phyloP scores from a whole-genome alignment of 2,113 vertebrate genomes.

The Alethe diademata region DNA sequence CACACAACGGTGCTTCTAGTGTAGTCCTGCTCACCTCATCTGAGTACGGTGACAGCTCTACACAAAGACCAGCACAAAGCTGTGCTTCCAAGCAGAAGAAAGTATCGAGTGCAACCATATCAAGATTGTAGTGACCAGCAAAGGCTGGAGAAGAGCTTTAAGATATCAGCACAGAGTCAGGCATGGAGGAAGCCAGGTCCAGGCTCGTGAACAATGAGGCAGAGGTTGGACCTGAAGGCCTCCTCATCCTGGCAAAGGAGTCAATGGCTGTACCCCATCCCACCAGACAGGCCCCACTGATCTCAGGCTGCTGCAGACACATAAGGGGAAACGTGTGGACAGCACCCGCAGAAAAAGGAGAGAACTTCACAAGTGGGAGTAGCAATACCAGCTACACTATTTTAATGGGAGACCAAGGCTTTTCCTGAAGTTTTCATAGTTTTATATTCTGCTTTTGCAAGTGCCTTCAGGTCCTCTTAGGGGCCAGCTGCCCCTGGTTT shows the following conservation, averaged over 20 bases:
- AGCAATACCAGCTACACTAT: not conserved
- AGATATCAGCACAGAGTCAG: not conserved
- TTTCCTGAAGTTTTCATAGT: not conserved
- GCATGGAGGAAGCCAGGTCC: not conserved
- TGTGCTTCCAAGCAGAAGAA: not conserved
- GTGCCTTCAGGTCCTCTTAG: not conserved
- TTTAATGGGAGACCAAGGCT: not conserved
- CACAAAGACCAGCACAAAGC: not conserved
- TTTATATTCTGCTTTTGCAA: not conserved
- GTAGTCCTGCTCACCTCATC: not conserved
- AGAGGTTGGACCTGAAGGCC: not conserved
- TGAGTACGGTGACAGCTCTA: not conserved
- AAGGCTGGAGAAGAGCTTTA: not conserved
- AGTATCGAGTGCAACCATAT: not conserved
- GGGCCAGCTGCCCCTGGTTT: not conserved
- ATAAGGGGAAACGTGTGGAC: not conserved
- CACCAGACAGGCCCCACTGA: not conserved
- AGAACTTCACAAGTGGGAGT: not conserved
- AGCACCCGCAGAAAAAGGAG: not conserved
- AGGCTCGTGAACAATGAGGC: not conserved
- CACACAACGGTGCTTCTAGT: accelerated
- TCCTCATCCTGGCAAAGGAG: not conserved
- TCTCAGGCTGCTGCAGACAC: not conserved
- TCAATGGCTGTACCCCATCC: not conserved
- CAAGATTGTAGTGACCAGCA: accelerated